Conservation (phyloP, 2,113 vertebrate genomes). For the human (Homo sapiens) region GRCh38 chr7:17696501-17697000, state of each 20-base stretch:
- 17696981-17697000: not conserved
- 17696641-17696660: not conserved
- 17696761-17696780: not conserved
- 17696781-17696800: slow-evolving; percentile 7
- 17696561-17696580: slow-evolving; percentile 56
- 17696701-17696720: not conserved
- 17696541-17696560: slow-evolving; percentile 45
- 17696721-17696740: not conserved
- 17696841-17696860: not conserved
- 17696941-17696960: not conserved
- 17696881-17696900: not conserved
- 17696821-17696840: not conserved
- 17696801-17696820: slow-evolving; percentile 34
- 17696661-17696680: slow-evolving; percentile 1
- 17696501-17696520: slow-evolving; percentile 54
- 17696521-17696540: slow-evolving; percentile 37
- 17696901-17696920: not conserved
- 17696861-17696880: not conserved
- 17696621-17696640: slow-evolving; percentile 3
- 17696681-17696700: not conserved
- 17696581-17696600: not conserved
- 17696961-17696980: not conserved
- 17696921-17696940: not conserved
- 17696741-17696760: slow-evolving; percentile 42
- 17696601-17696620: not conserved